Conservation (phyloP, 37 sponge, comb jelly and placozoan species). For the Bolinopsis microptera region DNA sequence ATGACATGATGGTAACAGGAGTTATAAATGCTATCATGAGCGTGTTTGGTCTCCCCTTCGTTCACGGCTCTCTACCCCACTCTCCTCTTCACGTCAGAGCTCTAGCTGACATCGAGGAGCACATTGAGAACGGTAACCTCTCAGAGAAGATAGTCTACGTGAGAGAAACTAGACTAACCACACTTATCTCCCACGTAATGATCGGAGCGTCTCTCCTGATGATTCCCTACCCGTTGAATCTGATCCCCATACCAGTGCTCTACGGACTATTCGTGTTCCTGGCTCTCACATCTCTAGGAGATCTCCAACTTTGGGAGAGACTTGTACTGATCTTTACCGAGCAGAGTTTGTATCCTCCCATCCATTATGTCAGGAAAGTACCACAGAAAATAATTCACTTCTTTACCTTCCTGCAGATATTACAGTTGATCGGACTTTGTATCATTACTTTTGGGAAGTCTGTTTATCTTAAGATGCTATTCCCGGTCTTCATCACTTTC, state of each 20-base stretch:
- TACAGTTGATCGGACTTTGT: constrained; percentile 39
- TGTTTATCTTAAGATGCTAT: constrained; percentile 54
- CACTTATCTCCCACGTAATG: constrained; percentile 60
- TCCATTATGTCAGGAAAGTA: constrained; percentile 67
- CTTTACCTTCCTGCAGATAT: constrained; percentile 49
- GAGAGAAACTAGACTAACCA: constrained; percentile 48
- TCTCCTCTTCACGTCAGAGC: constrained; percentile 67
- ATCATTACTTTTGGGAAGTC: constrained; percentile 17
- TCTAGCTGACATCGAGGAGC: constrained; percentile 65
- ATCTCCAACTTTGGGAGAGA: constrained; percentile 58
- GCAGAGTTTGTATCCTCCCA: constrained; percentile 62
- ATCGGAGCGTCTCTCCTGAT: constrained; percentile 37
- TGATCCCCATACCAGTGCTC: constrained; percentile 58
- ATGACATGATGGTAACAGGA: constrained; percentile 29
- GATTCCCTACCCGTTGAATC: constrained; percentile 41
- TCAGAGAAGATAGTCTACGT: constrained; percentile 63
- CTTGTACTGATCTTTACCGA: constrained; percentile 62
- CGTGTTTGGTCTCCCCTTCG: constrained; percentile 54
- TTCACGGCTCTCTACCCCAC: constrained; percentile 65
- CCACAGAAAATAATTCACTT: constrained; percentile 64
- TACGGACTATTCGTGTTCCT: constrained; percentile 61
- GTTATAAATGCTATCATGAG: constrained; percentile 38
- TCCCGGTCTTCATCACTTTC: constrained; percentile 38
- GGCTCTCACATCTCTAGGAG: not conserved
- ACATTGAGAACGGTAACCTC: constrained; percentile 54